phyloP scores from a whole-genome alignment of 2,113 vertebrate genomes.

The Chaenocephalus aceratus region DNA sequence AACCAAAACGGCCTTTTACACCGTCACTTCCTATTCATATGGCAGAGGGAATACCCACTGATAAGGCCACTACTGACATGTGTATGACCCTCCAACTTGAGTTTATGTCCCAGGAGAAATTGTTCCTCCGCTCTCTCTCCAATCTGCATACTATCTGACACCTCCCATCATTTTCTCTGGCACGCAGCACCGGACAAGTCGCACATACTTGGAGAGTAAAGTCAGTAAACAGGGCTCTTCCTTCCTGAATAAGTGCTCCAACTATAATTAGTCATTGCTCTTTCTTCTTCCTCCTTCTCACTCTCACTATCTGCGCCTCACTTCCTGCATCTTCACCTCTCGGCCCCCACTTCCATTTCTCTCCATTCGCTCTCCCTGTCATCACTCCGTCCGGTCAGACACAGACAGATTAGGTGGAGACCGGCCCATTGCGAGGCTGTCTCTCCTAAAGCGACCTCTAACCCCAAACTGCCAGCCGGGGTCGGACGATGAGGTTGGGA shows the following conservation, averaged over 20 bases:
- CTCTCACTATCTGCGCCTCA: slow-evolving; percentile 47
- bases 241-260: slow-evolving; percentile 56
- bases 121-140: slow-evolving; percentile 12
- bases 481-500: slow-evolving; percentile 61
- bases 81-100: slow-evolving; percentile 18
- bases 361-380: slow-evolving; percentile 39
- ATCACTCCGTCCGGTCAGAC: slow-evolving; percentile 45
- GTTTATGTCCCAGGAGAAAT: slow-evolving; percentile 22
- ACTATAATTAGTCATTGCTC: slow-evolving; percentile 59
- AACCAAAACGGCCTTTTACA: slow-evolving; percentile 64
- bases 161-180: slow-evolving; percentile 62
- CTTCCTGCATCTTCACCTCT: slow-evolving; percentile 43
- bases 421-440: slow-evolving; percentile 22
- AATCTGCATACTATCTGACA: slow-evolving; percentile 59
- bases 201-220: slow-evolving; percentile 69
- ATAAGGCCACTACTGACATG: slow-evolving; percentile 46
- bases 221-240: slow-evolving; percentile 74
- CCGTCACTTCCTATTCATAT: slow-evolving; percentile 61
- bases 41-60: slow-evolving; percentile 68
- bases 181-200: slow-evolving; percentile 58
- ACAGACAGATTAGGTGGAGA: slow-evolving; percentile 65
- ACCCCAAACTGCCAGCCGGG: slow-evolving; percentile 52
- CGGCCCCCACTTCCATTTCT: slow-evolving; percentile 20
- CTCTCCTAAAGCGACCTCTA: slow-evolving; percentile 52
- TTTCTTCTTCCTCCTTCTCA: slow-evolving; percentile 30